Conservation (phyloP, 1,140 invertebrate genomes). For the Calliopsis andreniformis region DNA sequence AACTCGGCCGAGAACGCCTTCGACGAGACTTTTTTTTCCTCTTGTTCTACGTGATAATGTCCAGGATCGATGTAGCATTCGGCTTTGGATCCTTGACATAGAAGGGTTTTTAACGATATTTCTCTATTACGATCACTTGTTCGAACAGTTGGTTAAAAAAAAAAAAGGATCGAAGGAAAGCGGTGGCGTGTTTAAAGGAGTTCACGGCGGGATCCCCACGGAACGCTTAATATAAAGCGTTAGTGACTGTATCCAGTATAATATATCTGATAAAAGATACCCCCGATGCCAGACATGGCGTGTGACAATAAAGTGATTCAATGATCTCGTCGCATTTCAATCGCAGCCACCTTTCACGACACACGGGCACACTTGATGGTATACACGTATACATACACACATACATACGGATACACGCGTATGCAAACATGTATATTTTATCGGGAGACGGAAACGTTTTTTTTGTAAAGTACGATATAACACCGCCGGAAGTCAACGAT, state of each 20-base stretch:
- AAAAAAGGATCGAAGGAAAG: neutral
- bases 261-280: constrained; percentile 79
- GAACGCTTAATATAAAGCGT: constrained; percentile 76
- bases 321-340: constrained; percentile 74
- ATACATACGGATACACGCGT: neutral
- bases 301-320: constrained; percentile 81
- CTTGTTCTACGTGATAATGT: neutral
- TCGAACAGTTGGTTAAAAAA: neutral
- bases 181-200: constrained; percentile 55
- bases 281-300: constrained; percentile 79
- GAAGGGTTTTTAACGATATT: constrained; percentile 22
- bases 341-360: constrained; percentile 57
- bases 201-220: constrained; percentile 70
- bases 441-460: constrained; percentile 27
- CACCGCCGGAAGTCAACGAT: constrained; percentile 45
- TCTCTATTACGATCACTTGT: constrained; percentile 24
- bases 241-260: constrained; percentile 80
- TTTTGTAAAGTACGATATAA: constrained; percentile 29
- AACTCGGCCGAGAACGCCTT: constrained; percentile 66
- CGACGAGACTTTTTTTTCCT: constrained; percentile 42
- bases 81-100: neutral
- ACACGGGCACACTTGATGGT: constrained; percentile 5
- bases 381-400: neutral
- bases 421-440: constrained; percentile 32
- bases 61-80: constrained; percentile 1